Evolutionary conservation across 2,113 vertebrate species (phyloP), one percentile per base, ranked within the genome.

Genomic region (Toxotes chatareus): DNA sequence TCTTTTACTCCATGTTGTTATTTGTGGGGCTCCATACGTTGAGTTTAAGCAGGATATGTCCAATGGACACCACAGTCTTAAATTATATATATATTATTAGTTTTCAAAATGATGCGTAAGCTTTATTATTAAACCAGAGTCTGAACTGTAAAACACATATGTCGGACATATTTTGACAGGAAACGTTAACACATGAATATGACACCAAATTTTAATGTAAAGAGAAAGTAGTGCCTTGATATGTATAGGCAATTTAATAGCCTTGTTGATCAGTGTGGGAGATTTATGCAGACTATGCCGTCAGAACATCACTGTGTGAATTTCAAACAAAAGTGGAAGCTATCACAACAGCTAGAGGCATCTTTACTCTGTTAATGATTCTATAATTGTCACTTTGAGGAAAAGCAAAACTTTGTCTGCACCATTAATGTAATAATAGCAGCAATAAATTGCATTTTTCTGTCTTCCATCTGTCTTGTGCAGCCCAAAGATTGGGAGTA

Each of bases 321-420:
- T 66, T 51, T 13, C 1, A 72, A 73, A 62, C 42, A 51, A 31
- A 53, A 14, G 31, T 64, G 9, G 34, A 64, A 49, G 36, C 38
- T 56, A 56, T 34, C n/a, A 62, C 47, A 70, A 70, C 76, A 76
- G 51, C 65, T 71, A 7, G 21, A 46, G 27, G 67, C 62, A 66
- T 67, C 53, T 65, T 66, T 59, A 42, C 51, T 66, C 21, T 4
- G 7, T 55, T 72, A 73, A 67, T 72, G 61, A 62, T 7, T 73
- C 62, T 14, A 55, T 73, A 62, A 85, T 73, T 85, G 67, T 73
- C 67, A 77, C 46, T 68, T 67, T 49, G 47, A 77, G 47, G 77
- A 56, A 32, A 19, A 34, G 34, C 67, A 66, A 59, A 76, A 66
- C 62, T 63, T 57, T 71, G 16, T 47, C 9, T 67, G 73, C 55